These are phyloP conservation scores for Luehdorfia chinensis DNA, from an alignment of 1,140 invertebrate genomes.

Conservation along the genomic window DNA sequence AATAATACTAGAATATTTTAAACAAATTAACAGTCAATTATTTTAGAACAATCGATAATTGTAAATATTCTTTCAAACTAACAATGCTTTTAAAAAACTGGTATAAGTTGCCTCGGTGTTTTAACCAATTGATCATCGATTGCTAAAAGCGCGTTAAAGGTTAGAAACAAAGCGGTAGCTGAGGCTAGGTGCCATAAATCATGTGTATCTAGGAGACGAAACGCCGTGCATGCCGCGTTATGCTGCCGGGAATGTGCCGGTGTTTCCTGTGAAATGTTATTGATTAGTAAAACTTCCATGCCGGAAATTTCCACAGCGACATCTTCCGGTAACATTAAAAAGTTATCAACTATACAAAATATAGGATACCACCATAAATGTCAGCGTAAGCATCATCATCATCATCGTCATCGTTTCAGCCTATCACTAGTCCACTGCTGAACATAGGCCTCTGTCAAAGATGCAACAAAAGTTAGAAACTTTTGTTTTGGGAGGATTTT, in stretches of 20 bases:
- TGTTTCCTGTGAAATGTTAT: constrained; percentile 78
- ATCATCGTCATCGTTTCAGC: too few species aligned
- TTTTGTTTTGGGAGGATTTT: too few species aligned
- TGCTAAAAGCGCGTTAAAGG: constrained; percentile 89
- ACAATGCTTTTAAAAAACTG: constrained; percentile 81
- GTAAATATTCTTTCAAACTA: background rate
- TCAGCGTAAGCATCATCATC: too few species aligned
- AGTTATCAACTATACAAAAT: too few species aligned
- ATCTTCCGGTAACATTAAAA: too few species aligned
- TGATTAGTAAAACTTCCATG: too few species aligned
- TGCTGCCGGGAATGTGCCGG: constrained; percentile 87
- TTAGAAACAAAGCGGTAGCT: constrained; percentile 91
- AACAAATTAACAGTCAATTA: too few species aligned
- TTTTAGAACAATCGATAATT: background rate
- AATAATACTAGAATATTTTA: too few species aligned
- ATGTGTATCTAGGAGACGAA: constrained; percentile 91
- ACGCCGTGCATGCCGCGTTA: constrained; percentile 86
- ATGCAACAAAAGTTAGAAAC: too few species aligned
- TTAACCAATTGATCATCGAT: constrained; percentile 87
- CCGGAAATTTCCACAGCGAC: background rate
- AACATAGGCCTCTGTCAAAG: too few species aligned
- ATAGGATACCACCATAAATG: too few species aligned
- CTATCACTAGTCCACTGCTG: too few species aligned
- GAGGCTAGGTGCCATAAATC: constrained; percentile 95
- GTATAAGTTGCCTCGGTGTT: constrained; percentile 82